Conservation (phyloP, 1,140 invertebrate genomes). For the Cyphomyrmex costatus region DNA sequence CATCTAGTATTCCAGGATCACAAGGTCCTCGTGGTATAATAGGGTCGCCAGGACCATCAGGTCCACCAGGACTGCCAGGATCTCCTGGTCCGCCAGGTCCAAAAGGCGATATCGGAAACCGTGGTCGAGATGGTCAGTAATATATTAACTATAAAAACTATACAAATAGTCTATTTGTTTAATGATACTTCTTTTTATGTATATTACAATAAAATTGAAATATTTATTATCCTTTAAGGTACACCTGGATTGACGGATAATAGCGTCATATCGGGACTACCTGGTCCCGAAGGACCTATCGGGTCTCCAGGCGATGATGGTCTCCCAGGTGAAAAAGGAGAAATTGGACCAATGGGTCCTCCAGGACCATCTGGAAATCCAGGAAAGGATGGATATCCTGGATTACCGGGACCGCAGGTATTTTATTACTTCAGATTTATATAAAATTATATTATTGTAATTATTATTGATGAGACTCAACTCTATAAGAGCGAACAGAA, state of each 20-base stretch:
- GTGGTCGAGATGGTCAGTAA: slow-evolving; percentile 73
- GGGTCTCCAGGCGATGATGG: slow-evolving; percentile 81
- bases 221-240: slow-evolving; percentile 44
- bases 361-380: slow-evolving; percentile 80
- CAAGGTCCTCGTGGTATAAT: slow-evolving; percentile 79
- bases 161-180: too few species aligned
- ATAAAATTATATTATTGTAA: neutral
- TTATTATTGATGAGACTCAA: neutral
- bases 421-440: slow-evolving; percentile 15
- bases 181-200: neutral
- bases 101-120: slow-evolving; percentile 81
- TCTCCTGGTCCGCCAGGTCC: slow-evolving; percentile 80
- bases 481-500: too few species aligned
- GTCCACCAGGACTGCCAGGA: slow-evolving; percentile 85
- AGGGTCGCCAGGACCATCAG: slow-evolving; percentile 71
- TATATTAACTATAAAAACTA: neutral
- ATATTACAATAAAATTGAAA: neutral
- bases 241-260: slow-evolving; percentile 34
- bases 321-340: slow-evolving; percentile 82
- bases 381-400: slow-evolving; percentile 77
- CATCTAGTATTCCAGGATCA: slow-evolving; percentile 76
- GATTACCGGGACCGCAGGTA: slow-evolving; percentile 79
- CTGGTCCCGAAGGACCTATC: slow-evolving; percentile 55
- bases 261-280: slow-evolving; percentile 31
- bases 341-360: slow-evolving; percentile 79